Base-by-base conservation (phyloP, 2,888 invertebrate genomes). In the Cerceris ruficornis region DNA sequence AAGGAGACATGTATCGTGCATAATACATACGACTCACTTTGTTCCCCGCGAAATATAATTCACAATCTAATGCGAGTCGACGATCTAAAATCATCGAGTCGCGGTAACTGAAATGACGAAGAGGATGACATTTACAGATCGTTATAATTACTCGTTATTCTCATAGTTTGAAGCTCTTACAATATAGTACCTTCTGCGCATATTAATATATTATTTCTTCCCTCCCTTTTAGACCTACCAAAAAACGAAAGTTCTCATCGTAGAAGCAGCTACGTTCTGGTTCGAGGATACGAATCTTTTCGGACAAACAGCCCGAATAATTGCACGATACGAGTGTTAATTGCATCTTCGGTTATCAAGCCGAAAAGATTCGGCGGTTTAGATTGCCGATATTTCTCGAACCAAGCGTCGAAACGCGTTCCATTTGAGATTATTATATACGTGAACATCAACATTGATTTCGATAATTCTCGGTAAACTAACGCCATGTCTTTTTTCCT, bases 1-100 rank as follows among this genome's bases (percentile, higher is more conserved):
- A 81, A 82, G 79, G 73, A 79, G 81, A 81, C 66, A 85, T 79
- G 79, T 81, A 77, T 85, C 78, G 64, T 72, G 72, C 75, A 72
- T 72, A 75, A 76, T 74, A 70, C 65, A 14, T 77, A 64, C 46
- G 68, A 75, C 57, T 77, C 70, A 55, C 57, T 58, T 77, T 67
- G 64, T 75, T 72, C 68, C 55, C 57, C 65, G 59, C 64, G 28
- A 68, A 49, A 72, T 77, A 57, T 50, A 64, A 15, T 69, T 60
- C 55, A 17, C 58, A 58, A 77, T 71, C 50, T 67, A 78, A 76
- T 69, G 60, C 64, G 58, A 75, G 54, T 43, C 73, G 66, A 58
- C 58, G 58, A n/a, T 41, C 54, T 73, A 65, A 76, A 73, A 28
- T 28, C 71, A 75, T 50, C 67, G 58, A 83, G 46, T 70, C 60